Evolutionary conservation across 2,797 vertebrate genomes (phyloP), one percentile per base, ranked within the genome.

Genomic region (Ptychobarbus kaznakovi): DNA sequence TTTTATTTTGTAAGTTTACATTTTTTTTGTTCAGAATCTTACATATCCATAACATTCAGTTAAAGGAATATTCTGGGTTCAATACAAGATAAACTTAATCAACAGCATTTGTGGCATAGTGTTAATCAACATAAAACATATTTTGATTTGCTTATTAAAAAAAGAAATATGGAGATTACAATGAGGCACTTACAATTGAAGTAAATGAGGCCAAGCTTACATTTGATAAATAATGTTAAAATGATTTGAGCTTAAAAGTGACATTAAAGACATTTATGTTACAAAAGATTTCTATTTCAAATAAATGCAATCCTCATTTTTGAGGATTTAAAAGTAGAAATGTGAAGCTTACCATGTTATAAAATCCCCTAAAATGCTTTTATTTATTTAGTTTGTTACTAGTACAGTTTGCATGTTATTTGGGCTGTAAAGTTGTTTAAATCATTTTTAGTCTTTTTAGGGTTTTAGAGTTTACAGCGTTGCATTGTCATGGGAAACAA

Each of bases 21-120:
- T 11, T 25, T 20, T 8, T 76, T 66, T 7, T 18, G 13, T 40
- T 61, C 44, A 63, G 16, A 65, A 56, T 42, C 38, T 11, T 66
- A 85, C 70, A 82, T 20, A 49, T 65, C 63, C 53, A 28, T 83
- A 80, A 88, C 79, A 85, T 86, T 82, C 79, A 79, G 20, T 78
- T 61, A 86, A 73, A 76, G 8, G n/a, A 20, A 42, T 44, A 44
- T 44, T 80, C 44, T 40, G 49, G 63, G 28, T 35, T 51, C 46
- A 72, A 28, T 75, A 86, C 4, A 42, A 6, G 20, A 25, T 44
- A 28, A 46, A 20, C 6, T 58, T 3, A 49, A 5, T n/a, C 15
- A 16, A 18, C n/a, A 44, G 76, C 22, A 28, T 78, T 25, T 78
- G 38, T 16, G 22, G 22, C 38, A 28, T 22, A 56, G 40, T 40